Base-by-base conservation (phyloP, 2,113 vertebrate species). In the Girardinichthys multiradiatus region DNA sequence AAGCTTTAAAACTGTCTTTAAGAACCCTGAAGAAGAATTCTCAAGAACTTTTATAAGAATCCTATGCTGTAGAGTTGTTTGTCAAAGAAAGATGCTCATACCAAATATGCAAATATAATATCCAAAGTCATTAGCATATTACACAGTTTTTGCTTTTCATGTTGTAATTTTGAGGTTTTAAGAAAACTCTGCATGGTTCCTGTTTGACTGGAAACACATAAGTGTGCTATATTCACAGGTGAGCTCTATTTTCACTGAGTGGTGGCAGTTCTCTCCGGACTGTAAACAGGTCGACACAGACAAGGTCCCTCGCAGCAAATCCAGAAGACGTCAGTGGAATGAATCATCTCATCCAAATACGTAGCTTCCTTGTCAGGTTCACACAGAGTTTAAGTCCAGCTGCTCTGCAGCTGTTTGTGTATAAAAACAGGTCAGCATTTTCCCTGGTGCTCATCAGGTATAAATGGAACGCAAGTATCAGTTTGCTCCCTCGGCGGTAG, bases 391-490 rank as follows among this genome's bases (percentile, higher is more conserved):
- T 4, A 48, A 21, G 59, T 76, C 68, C 2, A 59, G 64, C 39
- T 66, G 28, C 57, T 10, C 12, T 17, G 48, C 33, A 9, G 45
- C 37, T 35, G 0, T 21, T 6, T 15, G 19, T 21, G 11, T 8
- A 1, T 26, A 0, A 1, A 1, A 2, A 3, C n/a, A 33, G 1
- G 21, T 83, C 64, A 84, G 13, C 28, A 5, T 57, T 1, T 1
- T 12, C 58, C 1, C 24, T 39, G 3, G 5, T 29, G 12, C 15
- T 0, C 1, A 0, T 14, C 62, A 0, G 26, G 0, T 0, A 66
- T 13, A 1, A 73, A 30, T 62, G 19, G 14, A 30, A 10, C 10
- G 6, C 13, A 33, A 17, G 35, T 6, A 2, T 42, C n/a, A 15
- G 26, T 42, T 10, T 39, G 5, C 13, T 64, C 62, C 35, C 7